Conservation (phyloP, 2,888 invertebrate species). For the Idaea biselata region DNA sequence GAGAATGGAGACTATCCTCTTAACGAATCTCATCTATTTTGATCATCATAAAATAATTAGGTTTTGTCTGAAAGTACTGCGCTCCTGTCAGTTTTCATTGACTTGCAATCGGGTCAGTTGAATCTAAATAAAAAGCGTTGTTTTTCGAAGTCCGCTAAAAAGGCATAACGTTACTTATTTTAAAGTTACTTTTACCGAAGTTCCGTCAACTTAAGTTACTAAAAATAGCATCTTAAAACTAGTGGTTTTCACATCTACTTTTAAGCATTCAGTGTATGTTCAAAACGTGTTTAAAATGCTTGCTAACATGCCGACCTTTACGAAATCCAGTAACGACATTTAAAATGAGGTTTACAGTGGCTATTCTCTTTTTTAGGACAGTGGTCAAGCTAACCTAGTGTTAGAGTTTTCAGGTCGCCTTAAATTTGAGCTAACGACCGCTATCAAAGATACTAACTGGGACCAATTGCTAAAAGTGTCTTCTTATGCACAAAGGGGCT, state of each 20-base stretch:
- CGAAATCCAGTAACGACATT: background rate
- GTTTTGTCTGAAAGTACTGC: no score
- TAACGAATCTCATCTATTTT: no score
- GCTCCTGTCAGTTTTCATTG: no score
- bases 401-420: no score
- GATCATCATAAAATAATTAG: no score
- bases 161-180: slow-evolving; percentile 1
- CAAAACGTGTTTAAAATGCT: background rate
- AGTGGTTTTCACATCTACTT: slow-evolving; percentile 15
- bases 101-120: background rate
- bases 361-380: no score
- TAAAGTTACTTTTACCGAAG: slow-evolving; percentile 25
- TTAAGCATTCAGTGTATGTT: slow-evolving; percentile 7
- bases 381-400: no score
- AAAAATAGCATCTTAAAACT: slow-evolving; percentile 20
- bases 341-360: background rate
- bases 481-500: no score
- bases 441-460: no score
- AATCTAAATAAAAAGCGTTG: background rate
- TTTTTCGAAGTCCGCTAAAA: background rate
- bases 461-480: no score
- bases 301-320: background rate
- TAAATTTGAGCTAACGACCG: no score
- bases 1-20: no score
- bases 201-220: slow-evolving; percentile 5